Percentiles rank a stretch among this genome's conserved stretches.
phyloP scores from a whole-genome alignment of 2,113 vertebrate species.

The Nothocercus julius region DNA sequence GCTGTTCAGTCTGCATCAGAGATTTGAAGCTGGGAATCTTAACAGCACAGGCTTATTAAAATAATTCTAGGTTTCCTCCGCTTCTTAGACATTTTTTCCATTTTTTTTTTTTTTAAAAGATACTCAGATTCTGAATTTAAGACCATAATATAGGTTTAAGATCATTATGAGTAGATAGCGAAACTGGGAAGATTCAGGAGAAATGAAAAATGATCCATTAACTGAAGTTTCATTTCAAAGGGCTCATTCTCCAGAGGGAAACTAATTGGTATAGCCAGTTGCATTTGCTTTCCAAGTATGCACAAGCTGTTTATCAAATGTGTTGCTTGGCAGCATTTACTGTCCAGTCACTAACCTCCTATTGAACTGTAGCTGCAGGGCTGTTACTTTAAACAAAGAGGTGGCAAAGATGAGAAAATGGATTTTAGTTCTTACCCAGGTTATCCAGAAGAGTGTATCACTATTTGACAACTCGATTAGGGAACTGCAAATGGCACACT shows the following conservation, averaged over 20 bases:
- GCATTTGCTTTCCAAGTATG: accelerated
- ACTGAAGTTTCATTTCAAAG: background rate
- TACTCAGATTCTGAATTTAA: background rate
- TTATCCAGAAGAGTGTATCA: accelerated
- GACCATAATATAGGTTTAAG: background rate
- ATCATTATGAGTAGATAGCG: background rate
- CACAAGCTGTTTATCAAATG: background rate
- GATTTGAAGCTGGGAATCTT: background rate
- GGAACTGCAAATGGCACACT: background rate
- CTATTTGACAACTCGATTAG: background rate
- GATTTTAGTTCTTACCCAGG: background rate
- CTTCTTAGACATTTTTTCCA: background rate
- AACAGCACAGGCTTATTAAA: background rate
- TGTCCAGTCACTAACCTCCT: background rate
- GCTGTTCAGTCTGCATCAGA: background rate
- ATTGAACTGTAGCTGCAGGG: background rate
- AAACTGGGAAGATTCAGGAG: background rate
- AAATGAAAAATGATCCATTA: background rate
- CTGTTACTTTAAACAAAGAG: background rate
- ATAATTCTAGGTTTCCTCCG: background rate
- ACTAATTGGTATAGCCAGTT: background rate
- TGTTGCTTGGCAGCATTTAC: background rate
- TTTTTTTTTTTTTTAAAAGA: background rate
- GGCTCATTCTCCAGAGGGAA: background rate
- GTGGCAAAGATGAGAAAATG: background rate